Base-by-base conservation (phyloP, 1,140 invertebrate species). In the Mesaphorura yosii region DNA sequence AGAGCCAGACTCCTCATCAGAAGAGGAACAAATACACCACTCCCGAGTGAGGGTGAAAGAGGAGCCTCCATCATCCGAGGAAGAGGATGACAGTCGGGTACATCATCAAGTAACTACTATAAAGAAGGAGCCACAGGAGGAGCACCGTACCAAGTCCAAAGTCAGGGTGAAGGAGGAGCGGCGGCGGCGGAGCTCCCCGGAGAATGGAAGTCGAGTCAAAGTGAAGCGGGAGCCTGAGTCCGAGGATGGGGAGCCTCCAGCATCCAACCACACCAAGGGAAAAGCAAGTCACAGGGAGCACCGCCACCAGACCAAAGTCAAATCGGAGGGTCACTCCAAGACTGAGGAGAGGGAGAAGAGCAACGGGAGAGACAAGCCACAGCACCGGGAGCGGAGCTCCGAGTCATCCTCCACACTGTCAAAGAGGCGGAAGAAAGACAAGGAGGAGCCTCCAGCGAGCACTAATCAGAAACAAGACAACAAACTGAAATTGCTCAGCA, bases 381-480 rank as follows among this genome's bases (percentile, higher is more conserved):
- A 42, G 42, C 6, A 38, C 37, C n/a, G 29, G 54, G 51, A 41
- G 53, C 51, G 12, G 34, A 52, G n/a, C n/a, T n/a, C n/a, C n/a
- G n/a, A n/a, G n/a, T n/a, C n/a, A n/a, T n/a, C n/a, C n/a, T n/a
- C n/a, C n/a, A n/a, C n/a, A n/a, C n/a, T n/a, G n/a, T n/a, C n/a
- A n/a, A n/a, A n/a, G n/a, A n/a, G n/a, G n/a, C n/a, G n/a, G n/a
- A 45, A 44, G 48, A 52, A 54, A 46, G 44, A 25, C 6, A 22
- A n/a, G 15, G 54, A 54, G 34, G 60, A 58, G 41, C 40, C 51
- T 49, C 57, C 60, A 59, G 40, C 61, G 39, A 44, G 42, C 28
- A 60, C 57, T 28, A 53, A 58, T 29, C 55, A 60, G 23, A 57
- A 61, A 26, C 31, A 34, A 34, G 31, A n/a, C 31, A 10, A 34